Base-by-base conservation (phyloP, 2,797 vertebrate species). In the Phylloscopus collybita region DNA sequence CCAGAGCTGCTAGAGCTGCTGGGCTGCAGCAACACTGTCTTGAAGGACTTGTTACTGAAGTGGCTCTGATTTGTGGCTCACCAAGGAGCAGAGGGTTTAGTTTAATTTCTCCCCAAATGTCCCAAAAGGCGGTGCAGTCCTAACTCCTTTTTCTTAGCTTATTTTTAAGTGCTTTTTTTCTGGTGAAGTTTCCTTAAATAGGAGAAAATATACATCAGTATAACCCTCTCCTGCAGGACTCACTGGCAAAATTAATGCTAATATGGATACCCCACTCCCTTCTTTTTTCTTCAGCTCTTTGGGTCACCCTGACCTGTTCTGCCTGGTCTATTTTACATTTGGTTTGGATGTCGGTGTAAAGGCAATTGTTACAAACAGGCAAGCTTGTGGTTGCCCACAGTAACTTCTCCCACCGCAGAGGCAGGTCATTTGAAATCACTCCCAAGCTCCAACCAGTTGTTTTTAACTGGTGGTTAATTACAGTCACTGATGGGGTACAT, bases 271-370 rank as follows among this genome's bases (percentile, higher is more conserved):
- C 6, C 20, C 2, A 1, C 42, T 26, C 29, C 23, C 25, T 50
- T n/a, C 59, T 50, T 56, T 79, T 79, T 80, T 49, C 61, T 89
- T 78, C 30, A 91, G 90, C 94, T 96, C 91, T 94, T 87, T 66
- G 88, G 97, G 98, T 98, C 97, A 95, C 87, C 70, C 92, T 98
- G 98, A 98, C 98, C 98, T 92, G 95, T 97, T 98, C 97, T 86
- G 96, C 96, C 93, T 94, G 87, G 91, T 92, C 97, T 97, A 93
- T 96, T 98, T 97, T 96, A 69, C 97, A 96, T 98, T 98, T 96
- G 97, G 97, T 98, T 98, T 97, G 97, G 97, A 97, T 96, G 97
- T 94, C n/a, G 53, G 95, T 87, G 94, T 96, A 95, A 96, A 97
- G 70, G 96, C 95, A 96, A 95, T 97, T 97, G 97, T 97, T 97